These are phyloP conservation scores for Coleophora deauratella DNA, from an alignment of 2,888 invertebrate genomes.

Conservation along the genomic window DNA sequence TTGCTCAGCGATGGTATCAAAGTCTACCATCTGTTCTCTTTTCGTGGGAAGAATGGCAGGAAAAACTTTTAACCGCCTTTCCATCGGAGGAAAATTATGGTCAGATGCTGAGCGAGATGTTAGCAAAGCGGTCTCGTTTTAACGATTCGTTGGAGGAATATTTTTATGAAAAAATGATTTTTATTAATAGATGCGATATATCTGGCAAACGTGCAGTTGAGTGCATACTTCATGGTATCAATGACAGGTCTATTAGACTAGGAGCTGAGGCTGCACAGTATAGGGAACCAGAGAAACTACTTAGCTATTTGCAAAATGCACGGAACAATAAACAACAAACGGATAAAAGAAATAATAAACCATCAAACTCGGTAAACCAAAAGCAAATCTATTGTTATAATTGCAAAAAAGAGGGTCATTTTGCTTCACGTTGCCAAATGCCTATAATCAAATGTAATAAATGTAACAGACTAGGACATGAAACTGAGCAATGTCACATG, in stretches of 20 bases:
- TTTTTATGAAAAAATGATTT: too few relatives aligned
- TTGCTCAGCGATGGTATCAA: too few relatives aligned
- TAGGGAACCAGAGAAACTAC: constrained; percentile 11
- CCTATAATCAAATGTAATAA: constrained; percentile 7
- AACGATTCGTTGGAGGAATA: too few relatives aligned
- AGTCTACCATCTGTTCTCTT: too few relatives aligned
- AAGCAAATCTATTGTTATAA: too few relatives aligned
- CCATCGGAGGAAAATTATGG: too few relatives aligned
- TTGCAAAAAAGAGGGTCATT: constrained; percentile 6
- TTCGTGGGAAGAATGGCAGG: too few relatives aligned
- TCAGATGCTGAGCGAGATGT: too few relatives aligned
- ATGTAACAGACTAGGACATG: constrained; percentile 4
- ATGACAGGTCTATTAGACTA: constrained; percentile 3
- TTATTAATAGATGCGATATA: too few relatives aligned
- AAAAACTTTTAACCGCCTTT: too few relatives aligned
- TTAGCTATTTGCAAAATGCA: constrained; percentile 11
- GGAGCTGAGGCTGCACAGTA: constrained; percentile 13
- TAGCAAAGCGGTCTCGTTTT: too few relatives aligned
- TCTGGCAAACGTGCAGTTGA: constrained; percentile 8
- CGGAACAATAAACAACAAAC: constrained; percentile 2
- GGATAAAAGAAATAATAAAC: not conserved
- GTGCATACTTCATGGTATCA: constrained; percentile 12
- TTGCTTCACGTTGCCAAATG: not conserved
- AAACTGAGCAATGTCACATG: constrained; percentile 2
- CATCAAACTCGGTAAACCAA: not conserved